phyloP scores from a whole-genome alignment of 2,113 vertebrate genomes.

The Oncorhynchus gorbuscha region DNA sequence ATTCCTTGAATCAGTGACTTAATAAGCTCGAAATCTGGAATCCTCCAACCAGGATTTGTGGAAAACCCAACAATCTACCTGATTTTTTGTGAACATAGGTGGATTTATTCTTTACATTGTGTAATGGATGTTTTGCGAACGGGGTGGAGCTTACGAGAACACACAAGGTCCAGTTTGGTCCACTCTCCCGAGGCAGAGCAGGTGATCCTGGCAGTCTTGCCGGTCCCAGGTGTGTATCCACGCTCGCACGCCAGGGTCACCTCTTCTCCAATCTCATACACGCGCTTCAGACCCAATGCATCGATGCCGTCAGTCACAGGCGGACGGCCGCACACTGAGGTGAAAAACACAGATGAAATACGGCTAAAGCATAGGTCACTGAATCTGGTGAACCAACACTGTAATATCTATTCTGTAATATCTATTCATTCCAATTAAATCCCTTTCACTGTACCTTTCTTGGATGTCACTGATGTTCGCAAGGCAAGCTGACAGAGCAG shows the following conservation, averaged over 20 bases:
- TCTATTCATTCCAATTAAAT: not conserved
- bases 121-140: not conserved
- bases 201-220: constrained; percentile 53
- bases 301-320: constrained; percentile 67
- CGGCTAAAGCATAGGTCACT: not conserved
- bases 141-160: constrained; percentile 78
- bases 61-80: not conserved
- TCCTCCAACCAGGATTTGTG: not conserved
- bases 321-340: constrained; percentile 80
- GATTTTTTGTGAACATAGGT: no score
- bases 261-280: constrained; percentile 76
- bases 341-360: not conserved
- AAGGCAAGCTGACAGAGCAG: constrained; percentile 49
- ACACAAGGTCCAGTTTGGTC: constrained; percentile 72
- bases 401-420: not conserved
- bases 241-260: constrained; percentile 70
- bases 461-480: constrained; percentile 38
- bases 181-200: constrained; percentile 75
- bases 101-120: no score
- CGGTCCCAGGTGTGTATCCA: constrained; percentile 67
- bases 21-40: no score
- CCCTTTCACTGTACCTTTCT: constrained; percentile 50
- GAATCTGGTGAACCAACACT: not conserved
- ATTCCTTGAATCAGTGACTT: no score
- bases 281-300: constrained; percentile 47